phyloP scores from a whole-genome alignment of 2,113 vertebrate genomes.

The Corythornis cristatus region DNA sequence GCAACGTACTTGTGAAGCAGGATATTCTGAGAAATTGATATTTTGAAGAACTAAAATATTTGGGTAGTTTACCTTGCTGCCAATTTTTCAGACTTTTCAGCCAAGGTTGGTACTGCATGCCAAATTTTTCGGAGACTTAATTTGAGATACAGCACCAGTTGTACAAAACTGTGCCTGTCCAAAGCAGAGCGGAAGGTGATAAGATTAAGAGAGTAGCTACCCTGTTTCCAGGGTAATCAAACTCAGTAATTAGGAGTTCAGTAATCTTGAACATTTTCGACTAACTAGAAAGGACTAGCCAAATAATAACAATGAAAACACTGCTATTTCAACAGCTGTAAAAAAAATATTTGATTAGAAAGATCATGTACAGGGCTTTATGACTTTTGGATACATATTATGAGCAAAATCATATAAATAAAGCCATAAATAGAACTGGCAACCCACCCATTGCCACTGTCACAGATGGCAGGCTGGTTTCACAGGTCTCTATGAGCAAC shows the following conservation, averaged over 20 bases:
- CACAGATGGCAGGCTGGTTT: not conserved
- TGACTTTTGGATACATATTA: not conserved
- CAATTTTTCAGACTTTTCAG: not conserved
- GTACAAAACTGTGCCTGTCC: not conserved
- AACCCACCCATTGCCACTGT: not conserved
- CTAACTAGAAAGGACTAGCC: constrained; percentile 10
- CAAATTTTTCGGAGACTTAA: not conserved
- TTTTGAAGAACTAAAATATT: not conserved
- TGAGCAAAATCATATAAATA: not conserved
- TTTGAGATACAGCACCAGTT: not conserved
- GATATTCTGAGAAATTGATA: not conserved
- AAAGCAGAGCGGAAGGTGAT: not conserved
- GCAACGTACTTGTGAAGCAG: not conserved
- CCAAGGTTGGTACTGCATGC: not conserved
- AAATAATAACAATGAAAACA: not conserved
- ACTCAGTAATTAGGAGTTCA: constrained; percentile 9
- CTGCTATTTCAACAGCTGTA: not conserved
- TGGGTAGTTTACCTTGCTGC: not conserved
- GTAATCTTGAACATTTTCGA: not conserved
- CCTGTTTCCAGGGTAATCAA: constrained; percentile 22
- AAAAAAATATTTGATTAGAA: not conserved
- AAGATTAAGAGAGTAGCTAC: not conserved
- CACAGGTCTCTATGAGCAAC: not conserved
- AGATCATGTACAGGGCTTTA: not conserved
- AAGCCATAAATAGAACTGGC: not conserved